A percentile compares a stretch with the other conserved stretches of the same genome.
Evolutionary conservation across 2,888 invertebrate species (phyloP).

Genomic region (Erebia epiphron): DNA sequence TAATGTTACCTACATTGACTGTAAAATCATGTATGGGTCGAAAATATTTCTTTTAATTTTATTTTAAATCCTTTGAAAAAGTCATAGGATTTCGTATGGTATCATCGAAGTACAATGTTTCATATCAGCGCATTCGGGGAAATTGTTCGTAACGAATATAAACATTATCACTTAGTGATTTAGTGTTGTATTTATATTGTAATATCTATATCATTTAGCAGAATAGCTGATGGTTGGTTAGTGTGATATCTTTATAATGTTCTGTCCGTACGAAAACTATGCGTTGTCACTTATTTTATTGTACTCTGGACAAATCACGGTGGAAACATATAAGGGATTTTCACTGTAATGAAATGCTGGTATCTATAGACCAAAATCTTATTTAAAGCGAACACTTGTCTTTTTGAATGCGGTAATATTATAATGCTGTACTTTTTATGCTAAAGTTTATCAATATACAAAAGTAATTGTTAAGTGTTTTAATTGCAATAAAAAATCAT

Average conservation of each 20-base stretch:
- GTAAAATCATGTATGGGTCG: too few relatives aligned
- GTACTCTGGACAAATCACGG: too few relatives aligned
- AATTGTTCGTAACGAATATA: conserved; percentile 21
- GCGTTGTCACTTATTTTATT: too few relatives aligned
- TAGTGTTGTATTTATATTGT: conserved; percentile 9
- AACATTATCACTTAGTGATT: not conserved
- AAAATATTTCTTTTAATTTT: not conserved
- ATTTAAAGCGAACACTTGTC: too few relatives aligned
- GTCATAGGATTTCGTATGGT: not conserved
- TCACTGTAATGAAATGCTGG: not conserved
- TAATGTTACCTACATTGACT: too few relatives aligned
- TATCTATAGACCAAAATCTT: not conserved
- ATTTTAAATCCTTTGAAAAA: not conserved
- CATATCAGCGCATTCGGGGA: conserved; percentile 53
- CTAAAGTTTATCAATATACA: not conserved
- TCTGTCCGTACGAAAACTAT: not conserved
- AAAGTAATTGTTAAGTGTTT: too few relatives aligned
- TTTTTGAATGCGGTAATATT: too few relatives aligned
- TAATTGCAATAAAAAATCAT: too few relatives aligned
- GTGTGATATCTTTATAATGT: not conserved
- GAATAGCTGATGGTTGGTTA: conserved; percentile 8
- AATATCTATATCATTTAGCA: conserved; percentile 9
- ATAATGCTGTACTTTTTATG: not conserved
- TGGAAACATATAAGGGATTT: too few relatives aligned
- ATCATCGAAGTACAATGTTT: conserved; percentile 58